Evolutionary conservation across 1,140 invertebrate species (phyloP).

Genomic region (Cydia amplana): DNA sequence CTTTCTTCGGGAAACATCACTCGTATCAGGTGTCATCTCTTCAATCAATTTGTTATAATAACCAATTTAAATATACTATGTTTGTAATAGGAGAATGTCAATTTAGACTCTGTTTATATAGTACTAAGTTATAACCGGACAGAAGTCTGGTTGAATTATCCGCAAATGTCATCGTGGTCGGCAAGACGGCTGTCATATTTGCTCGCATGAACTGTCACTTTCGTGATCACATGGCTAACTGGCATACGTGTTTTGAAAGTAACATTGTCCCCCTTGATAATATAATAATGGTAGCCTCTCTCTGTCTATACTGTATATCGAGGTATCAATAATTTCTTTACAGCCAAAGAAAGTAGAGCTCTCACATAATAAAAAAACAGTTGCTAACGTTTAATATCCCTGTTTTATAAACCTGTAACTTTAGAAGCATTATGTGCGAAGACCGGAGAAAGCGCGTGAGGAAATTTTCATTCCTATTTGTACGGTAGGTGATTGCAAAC

Average conservation of each 20-base stretch:
- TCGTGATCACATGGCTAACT: conserved; percentile 33
- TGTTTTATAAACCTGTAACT: neutral
- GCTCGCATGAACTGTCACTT: conserved; percentile 34
- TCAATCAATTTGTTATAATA: conserved; percentile 38
- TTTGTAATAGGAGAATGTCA: neutral
- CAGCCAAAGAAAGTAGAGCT: neutral
- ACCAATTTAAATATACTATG: conserved; percentile 10
- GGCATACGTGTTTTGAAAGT: conserved; percentile 36
- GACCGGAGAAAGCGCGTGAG: neutral
- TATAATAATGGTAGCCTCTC: too few relatives aligned
- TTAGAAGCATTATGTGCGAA: neutral
- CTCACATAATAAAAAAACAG: neutral
- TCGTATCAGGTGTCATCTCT: conserved; percentile 41
- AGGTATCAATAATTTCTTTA: neutral
- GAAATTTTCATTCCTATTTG: too few relatives aligned
- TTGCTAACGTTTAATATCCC: neutral
- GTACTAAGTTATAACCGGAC: conserved; percentile 3
- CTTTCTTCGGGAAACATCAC: conserved; percentile 36
- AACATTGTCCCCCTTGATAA: conserved; percentile 8
- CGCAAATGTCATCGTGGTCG: neutral
- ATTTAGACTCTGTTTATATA: conserved; percentile 11
- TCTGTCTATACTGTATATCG: neutral
- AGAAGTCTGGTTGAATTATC: neutral
- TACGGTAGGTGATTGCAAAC: neutral
- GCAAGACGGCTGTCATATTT: conserved; percentile 33